Evolutionary conservation across 2,797 vertebrate genomes (phyloP).

Genomic region (Propithecus deckenii): DNA sequence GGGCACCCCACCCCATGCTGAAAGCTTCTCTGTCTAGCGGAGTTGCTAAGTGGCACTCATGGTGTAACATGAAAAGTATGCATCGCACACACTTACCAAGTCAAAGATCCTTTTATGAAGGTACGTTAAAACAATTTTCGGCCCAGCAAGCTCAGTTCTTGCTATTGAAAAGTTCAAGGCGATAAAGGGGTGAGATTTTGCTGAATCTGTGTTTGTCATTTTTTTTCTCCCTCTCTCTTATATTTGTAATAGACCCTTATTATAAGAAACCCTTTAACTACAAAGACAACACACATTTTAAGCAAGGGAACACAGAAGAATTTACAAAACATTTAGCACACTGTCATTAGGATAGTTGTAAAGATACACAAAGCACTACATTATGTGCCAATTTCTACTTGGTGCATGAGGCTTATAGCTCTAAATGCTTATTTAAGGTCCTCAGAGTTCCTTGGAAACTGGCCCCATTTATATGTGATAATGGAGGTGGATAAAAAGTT

Average conservation of each 20-base stretch:
- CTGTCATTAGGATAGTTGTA: constrained; percentile 69
- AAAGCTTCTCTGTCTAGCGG: constrained; percentile 25
- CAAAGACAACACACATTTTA: constrained; percentile 47
- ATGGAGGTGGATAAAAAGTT: neutral
- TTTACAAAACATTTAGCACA: constrained; percentile 61
- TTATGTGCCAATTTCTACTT: constrained; percentile 59
- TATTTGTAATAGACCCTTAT: constrained; percentile 65
- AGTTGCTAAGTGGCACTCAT: constrained; percentile 49
- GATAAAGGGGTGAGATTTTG: constrained; percentile 33
- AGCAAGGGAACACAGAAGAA: neutral
- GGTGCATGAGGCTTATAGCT: neutral
- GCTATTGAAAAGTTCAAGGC: constrained; percentile 54
- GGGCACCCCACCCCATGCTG: constrained; percentile 35
- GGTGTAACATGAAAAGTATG: constrained; percentile 66
- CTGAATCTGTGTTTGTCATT: neutral
- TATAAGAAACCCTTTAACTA: constrained; percentile 67
- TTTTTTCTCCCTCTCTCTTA: neutral
- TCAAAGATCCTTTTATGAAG: constrained; percentile 65
- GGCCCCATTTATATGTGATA: neutral
- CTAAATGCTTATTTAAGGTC: neutral
- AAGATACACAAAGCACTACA: constrained; percentile 66
- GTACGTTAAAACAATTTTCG: constrained; percentile 57
- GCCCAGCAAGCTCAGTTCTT: constrained; percentile 27
- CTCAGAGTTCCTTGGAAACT: neutral
- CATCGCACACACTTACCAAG: neutral